Evolutionary conservation across 2,113 vertebrate genomes (phyloP), one percentile per base, ranked within the genome.

Genomic region (Neofelis nebulosa): DNA sequence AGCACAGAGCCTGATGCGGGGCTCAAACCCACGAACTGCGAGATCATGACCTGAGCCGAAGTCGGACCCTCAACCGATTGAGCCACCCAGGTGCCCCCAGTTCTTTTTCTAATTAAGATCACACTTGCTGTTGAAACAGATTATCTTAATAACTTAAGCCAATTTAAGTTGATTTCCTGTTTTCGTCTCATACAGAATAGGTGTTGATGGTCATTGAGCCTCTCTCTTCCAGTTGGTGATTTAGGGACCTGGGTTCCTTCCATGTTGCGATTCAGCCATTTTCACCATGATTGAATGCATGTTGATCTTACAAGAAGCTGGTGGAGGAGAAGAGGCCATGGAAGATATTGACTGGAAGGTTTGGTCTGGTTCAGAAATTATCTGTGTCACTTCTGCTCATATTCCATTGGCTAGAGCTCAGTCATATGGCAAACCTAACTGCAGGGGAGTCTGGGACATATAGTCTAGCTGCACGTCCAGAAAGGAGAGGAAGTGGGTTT

Each of bases 401-500:
- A 38, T 85, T 95, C 38, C 50, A 63, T 79, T 93, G 80, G 21
- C 36, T 79, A 50, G 68, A 31, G 13, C 57, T 97, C 66, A 85
- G 79, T 88, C 36, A 57, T 76, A 21, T 87, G 78, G 36, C 31
- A 82, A 66, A 65, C 18, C 38, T 94, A 92, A 45, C 38, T 38
- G 13, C 33, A 68, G 33, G 38, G 31, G 18, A 65, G 15, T 31
- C 33, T 90, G 41, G 36, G 45, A 74, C 31, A 48, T 10, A 48
- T n/a, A 78, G 31, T 89, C n/a, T 33, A 83, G 66, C 16, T 57
- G 2, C 55, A 55, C 65, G 55, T 36, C 41, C 33, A 50, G 11
- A 95, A 96, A 81, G 71, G 76, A 84, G 61, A 94, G 27, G 55
- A 93, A 95, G 61, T 71, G 18, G 36, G 5, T 84, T 93, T 93